phyloP scores from a whole-genome alignment of 92 coral and sea anemone genomes.

The Paragorgia papillata region DNA sequence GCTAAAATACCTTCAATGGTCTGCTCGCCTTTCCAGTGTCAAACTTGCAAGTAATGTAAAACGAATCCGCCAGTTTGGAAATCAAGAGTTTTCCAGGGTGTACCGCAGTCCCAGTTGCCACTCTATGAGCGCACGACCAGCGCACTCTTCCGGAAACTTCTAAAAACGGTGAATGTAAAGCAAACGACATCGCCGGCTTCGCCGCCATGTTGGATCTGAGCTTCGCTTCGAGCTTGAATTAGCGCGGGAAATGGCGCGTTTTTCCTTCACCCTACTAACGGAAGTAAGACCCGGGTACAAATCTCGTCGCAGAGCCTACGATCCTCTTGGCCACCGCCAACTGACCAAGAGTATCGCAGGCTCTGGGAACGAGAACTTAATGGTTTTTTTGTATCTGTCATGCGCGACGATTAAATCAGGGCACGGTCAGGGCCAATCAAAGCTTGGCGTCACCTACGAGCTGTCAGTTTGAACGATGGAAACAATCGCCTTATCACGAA shows the following conservation, averaged over 20 bases:
- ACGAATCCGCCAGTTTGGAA: background rate
- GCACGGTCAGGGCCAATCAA: too few species aligned
- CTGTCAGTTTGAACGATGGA: too few species aligned
- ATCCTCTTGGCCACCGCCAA: too few species aligned
- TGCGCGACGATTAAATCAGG: too few species aligned
- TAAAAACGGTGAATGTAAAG: background rate
- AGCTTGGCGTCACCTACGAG: too few species aligned
- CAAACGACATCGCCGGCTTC: background rate
- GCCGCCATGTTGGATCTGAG: constrained; percentile 9
- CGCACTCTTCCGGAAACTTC: background rate
- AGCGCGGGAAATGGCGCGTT: background rate
- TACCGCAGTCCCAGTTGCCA: background rate
- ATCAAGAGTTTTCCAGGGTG: background rate
- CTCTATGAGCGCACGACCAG: background rate
- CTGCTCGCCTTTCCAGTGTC: constrained; percentile 7
- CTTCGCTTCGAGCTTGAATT: constrained; percentile 12
- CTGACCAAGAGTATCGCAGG: too few species aligned
- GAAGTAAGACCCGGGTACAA: too few species aligned
- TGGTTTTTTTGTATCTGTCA: too few species aligned
- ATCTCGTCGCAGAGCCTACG: too few species aligned
- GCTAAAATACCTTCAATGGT: constrained; percentile 14
- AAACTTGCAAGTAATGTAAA: background rate
- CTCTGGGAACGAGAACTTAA: too few species aligned
- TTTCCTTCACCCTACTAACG: too few species aligned
- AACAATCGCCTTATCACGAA: too few species aligned